Percentiles rank a stretch among this genome's conserved stretches.
These are phyloP conservation scores for Chondrilla cf. caribensis DNA, from an alignment of 37 sponge, comb jelly and placozoan species.

Conservation along the genomic window DNA sequence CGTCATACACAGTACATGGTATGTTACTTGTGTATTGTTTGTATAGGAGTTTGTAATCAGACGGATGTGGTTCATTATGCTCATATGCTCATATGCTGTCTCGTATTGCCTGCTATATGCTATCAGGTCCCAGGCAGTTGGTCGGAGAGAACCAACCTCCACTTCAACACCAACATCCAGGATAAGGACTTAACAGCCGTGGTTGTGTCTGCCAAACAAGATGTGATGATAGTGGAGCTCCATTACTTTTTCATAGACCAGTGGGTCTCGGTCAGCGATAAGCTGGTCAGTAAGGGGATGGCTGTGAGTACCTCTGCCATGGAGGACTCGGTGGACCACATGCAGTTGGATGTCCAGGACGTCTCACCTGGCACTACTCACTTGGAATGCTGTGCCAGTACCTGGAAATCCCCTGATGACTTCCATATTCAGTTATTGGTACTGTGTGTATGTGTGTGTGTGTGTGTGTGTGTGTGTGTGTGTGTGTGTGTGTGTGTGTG, in stretches of 20 bases:
- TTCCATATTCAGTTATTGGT: conserved; percentile 20
- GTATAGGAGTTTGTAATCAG: no score
- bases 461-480: no score
- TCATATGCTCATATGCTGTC: no score
- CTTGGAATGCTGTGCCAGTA: neutral
- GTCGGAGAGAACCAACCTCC: neutral
- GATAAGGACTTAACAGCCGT: neutral
- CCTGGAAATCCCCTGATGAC: neutral
- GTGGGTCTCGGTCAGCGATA: conserved; percentile 4
- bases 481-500: no score
- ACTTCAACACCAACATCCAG: neutral
- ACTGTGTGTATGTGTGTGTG: neutral
- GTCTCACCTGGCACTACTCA: neutral
- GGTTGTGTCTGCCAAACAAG: neutral
- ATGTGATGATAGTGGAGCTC: neutral
- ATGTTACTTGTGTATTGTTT: no score
- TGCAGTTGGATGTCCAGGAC: neutral
- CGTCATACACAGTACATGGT: no score
- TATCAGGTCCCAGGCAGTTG: neutral
- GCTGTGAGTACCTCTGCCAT: neutral
- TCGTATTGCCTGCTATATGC: no score
- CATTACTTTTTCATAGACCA: neutral
- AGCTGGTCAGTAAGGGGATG: conserved; percentile 8
- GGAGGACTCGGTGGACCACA: neutral
- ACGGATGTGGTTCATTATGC: no score